A percentile compares a stretch with the other conserved stretches of the same genome.
Conservation (phyloP, 2,113 vertebrate species). For the Piaya cayana region DNA sequence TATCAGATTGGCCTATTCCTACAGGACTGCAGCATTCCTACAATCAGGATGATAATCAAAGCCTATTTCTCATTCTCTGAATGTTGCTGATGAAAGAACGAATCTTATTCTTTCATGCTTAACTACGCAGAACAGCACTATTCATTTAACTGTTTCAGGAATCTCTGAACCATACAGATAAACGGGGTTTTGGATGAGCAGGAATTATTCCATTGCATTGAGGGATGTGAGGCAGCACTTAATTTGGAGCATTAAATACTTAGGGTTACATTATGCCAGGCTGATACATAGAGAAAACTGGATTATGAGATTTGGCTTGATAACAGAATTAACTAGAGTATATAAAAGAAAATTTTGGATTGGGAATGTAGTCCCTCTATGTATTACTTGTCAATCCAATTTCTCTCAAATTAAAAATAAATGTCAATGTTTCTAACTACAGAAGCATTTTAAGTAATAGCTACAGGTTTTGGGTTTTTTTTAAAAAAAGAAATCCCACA, state of each 20-base stretch:
- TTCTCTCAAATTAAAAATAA: background rate
- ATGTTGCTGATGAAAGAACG: constrained; percentile 14
- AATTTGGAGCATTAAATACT: background rate
- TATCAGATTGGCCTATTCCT: constrained; percentile 23
- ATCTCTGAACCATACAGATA: background rate
- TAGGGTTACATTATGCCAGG: background rate
- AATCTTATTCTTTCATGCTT: background rate
- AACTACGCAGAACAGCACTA: fast-evolving
- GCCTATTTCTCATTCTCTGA: constrained; percentile 23
- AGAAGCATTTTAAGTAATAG: background rate
- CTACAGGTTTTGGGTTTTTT: background rate
- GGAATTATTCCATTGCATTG: background rate
- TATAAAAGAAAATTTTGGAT: background rate
- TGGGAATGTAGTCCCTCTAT: background rate
- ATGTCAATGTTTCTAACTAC: background rate
- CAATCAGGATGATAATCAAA: constrained; percentile 14
- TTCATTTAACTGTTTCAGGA: background rate
- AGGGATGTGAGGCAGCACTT: background rate
- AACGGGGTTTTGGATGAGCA: background rate
- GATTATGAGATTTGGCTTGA: background rate
- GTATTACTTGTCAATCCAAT: background rate
- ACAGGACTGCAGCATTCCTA: background rate
- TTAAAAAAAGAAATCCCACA: no score
- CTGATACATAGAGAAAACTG: background rate
- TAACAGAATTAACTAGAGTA: background rate